Base-by-base conservation (phyloP, 2,113 vertebrate species). In the Pitta sordida region DNA sequence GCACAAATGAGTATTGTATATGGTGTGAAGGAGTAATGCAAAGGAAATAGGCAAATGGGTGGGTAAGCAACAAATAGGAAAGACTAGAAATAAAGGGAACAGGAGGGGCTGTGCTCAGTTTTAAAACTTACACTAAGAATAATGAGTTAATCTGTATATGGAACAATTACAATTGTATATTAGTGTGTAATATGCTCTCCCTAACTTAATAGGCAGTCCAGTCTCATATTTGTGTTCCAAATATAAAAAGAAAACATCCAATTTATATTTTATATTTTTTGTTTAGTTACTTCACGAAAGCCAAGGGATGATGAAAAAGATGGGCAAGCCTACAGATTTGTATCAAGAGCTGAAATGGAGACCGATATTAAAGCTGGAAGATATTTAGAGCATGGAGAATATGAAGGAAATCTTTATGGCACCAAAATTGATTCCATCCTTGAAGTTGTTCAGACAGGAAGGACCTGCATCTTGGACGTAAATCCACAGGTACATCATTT, bases 351-450 rank as follows among this genome's bases (percentile, higher is more conserved):
- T 11, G 98, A 98, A 92, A 99, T 99, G 99, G 99, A 99, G 96
- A 97, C 56, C 10, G 99, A 99, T 96, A 98, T 99, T 94, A 99
- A 99, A 97, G 98, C 98, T 86, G 98, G 99, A 75, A 98, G 98
- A 49, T 99, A 99, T 77, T 97, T 99, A 96, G 99, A 99, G 95
- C 98, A 99, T 49, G 99, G 99, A 20, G 99, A 99, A 82, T 99
- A 99, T 39, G 99, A 99, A 91, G 99, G 98, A 73, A 99, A 99
- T 96, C 98, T 99, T 83, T 99, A 99, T 34, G 99, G 99, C 91
- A 99, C 99, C 83, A 99, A 99, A 97, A 99, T 99, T 7, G 98
- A 99, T 96, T 99, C 99, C 20, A 99, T 99, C 88, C 99, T 99
- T 56, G 98, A 99, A 95, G 99, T 99, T 93, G 99, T 99, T 88